A percentile compares a stretch with the other conserved stretches of the same genome.
phyloP scores from a whole-genome alignment of 2,797 vertebrate genomes.

The Crax fasciolata region DNA sequence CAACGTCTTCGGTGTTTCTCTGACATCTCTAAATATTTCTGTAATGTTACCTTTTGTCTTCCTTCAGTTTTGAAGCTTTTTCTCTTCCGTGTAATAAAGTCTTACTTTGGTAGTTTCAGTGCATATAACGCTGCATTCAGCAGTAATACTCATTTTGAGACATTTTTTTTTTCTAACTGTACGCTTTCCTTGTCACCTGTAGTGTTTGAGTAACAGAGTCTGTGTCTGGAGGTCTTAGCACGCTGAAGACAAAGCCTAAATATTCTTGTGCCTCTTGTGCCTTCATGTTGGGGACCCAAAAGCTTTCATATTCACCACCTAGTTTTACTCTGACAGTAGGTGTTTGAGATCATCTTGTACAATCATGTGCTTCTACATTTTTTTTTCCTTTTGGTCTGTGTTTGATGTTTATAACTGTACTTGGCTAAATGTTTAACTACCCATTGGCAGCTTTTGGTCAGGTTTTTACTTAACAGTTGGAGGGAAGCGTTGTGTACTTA shows the following conservation, averaged over 20 bases:
- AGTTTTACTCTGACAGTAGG: background rate
- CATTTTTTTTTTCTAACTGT: background rate
- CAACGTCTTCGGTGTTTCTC: conserved; percentile 44
- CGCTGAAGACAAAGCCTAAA: background rate
- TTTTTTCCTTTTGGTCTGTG: background rate
- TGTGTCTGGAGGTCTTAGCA: background rate
- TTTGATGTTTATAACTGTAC: background rate
- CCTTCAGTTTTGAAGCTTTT: background rate
- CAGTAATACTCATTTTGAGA: background rate
- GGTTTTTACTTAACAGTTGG: background rate
- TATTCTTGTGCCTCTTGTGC: background rate
- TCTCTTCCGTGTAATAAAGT: background rate
- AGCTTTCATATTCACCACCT: background rate
- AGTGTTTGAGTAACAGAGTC: background rate
- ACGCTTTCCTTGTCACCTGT: background rate
- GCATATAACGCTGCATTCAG: background rate
- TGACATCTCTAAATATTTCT: conserved; percentile 43
- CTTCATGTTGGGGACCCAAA: background rate
- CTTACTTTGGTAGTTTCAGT: conserved; percentile 43
- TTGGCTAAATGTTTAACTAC: background rate
- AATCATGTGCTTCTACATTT: background rate
- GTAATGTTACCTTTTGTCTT: background rate
- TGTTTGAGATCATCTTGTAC: background rate
- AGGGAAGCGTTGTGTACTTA: background rate
- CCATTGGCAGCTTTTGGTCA: background rate